Evolutionary conservation across 2,797 vertebrate genomes (phyloP), one percentile per base, ranked within the genome.

Genomic region (Pangasius krempfi): DNA sequence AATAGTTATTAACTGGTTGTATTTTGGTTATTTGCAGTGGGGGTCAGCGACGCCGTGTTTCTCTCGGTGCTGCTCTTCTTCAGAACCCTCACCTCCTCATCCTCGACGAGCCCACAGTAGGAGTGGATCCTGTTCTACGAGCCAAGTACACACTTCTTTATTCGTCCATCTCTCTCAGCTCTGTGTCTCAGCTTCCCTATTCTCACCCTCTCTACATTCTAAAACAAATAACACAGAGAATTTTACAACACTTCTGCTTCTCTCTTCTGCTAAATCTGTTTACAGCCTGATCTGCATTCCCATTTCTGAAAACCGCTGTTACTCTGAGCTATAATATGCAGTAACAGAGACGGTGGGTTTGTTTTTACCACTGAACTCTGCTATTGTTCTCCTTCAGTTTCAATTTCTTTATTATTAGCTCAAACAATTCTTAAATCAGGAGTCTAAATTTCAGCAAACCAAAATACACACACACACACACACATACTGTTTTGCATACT

Each of bases 61-160:
- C 96, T 10, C 95, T 97, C 0, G 95, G 95, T 16, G 96, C 96
- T 0, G 96, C 96, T 86, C 93, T 97, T 85, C 95, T 97, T 40
- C 96, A 97, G 92, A 96, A 97, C 72, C 96, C 96, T 30, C 93
- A 94, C 87, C 95, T 97, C 90, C 95, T 97, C 82, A 96, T 97
- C 85, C 92, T 97, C 87, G 96, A 97, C 30, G 96, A 97, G 33
- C 96, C 96, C 0, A 97, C 96, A 0, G 96, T 97, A 0, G 96
- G 96, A 66, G 96, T 97, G 56, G 96, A 97, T 92, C 96, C 96
- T 2, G 96, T 97, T 83, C 94, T 97, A 89, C 93, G 96, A 75
- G 76, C 95, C 0, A 93, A 91, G 92, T 93, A 88, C 68, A 84
- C 62, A 80, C n/a, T 88, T 60, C 44, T 90, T 68, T 25, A 76